phyloP scores from a whole-genome alignment of 2,113 vertebrate genomes.

The Oostethus manadensis region DNA sequence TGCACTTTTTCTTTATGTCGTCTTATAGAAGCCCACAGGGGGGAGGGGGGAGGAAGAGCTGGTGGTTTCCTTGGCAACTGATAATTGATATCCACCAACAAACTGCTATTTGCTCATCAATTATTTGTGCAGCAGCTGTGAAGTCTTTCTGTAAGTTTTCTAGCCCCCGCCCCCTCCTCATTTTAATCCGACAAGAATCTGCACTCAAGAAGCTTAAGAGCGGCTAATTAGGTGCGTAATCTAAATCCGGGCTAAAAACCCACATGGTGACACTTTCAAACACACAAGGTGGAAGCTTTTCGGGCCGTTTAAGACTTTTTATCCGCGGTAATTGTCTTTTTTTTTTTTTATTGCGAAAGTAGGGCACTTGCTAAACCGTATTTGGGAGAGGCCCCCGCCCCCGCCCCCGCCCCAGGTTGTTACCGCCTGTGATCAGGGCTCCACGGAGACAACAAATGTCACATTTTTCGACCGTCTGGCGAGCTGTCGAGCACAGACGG shows the following conservation, averaged over 20 bases:
- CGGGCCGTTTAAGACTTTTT: neutral
- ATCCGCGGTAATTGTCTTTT: neutral
- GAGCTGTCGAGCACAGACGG: constrained; percentile 44
- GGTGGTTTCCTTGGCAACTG: constrained; percentile 24
- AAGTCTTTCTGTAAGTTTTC: constrained; percentile 44
- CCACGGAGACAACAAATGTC: constrained; percentile 65
- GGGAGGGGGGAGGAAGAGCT: neutral
- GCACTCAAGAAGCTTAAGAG: constrained; percentile 23
- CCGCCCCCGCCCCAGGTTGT: neutral
- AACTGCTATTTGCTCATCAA: constrained; percentile 53
- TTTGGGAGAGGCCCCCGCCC: constrained; percentile 25
- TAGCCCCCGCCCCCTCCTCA: too few species aligned
- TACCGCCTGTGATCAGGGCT: constrained; percentile 53
- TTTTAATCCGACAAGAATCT: constrained; percentile 15
- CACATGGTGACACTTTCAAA: constrained; percentile 17
- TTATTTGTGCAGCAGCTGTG: constrained; percentile 55
- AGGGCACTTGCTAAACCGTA: constrained; percentile 20
- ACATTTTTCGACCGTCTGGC: constrained; percentile 51
- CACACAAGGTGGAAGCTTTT: neutral
- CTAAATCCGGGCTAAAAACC: constrained; percentile 29
- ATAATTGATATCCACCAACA: constrained; percentile 43
- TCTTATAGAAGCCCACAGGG: constrained; percentile 12
- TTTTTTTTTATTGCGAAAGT: constrained; percentile 3
- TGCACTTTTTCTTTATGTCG: constrained; percentile 21
- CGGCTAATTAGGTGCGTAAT: constrained; percentile 41